These are phyloP conservation scores for Chrysotoxum bicinctum DNA, from an alignment of 2,888 invertebrate genomes.

Conservation along the genomic window DNA sequence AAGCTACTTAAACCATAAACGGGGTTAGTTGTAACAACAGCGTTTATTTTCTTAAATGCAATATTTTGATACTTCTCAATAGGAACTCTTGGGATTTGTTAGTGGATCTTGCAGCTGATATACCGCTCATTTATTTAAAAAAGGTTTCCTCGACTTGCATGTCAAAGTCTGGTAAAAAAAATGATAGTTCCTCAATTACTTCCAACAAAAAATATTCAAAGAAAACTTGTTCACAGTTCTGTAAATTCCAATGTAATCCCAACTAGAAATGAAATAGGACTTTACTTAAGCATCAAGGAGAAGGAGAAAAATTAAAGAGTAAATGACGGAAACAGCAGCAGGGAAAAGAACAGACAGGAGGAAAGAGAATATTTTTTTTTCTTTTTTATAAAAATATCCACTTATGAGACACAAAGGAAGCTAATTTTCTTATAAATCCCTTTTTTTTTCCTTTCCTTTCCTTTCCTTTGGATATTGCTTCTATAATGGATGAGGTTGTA, in stretches of 20 bases:
- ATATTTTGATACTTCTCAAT: too few relatives aligned
- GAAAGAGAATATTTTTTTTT: background rate
- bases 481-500: background rate
- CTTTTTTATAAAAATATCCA: slow-evolving; percentile 41
- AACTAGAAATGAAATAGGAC: slow-evolving; percentile 34
- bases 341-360: slow-evolving; percentile 6
- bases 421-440: slow-evolving; percentile 58
- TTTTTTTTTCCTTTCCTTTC: slow-evolving; percentile 21
- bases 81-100: too few relatives aligned
- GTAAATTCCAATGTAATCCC: background rate
- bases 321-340: slow-evolving; percentile 30
- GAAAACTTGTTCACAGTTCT: background rate
- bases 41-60: too few relatives aligned
- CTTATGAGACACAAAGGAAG: slow-evolving; percentile 62
- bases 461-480: slow-evolving; percentile 16
- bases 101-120: too few relatives aligned
- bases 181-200: too few relatives aligned
- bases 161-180: too few relatives aligned
- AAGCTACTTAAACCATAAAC: too few relatives aligned
- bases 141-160: too few relatives aligned
- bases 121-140: too few relatives aligned
- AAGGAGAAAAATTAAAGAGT: slow-evolving; percentile 2
- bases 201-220: too few relatives aligned
- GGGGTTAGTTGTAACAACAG: too few relatives aligned
- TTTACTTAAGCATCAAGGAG: slow-evolving; percentile 17